These are phyloP conservation scores for Drosophila ironensis DNA, from an alignment of 1,140 invertebrate species.

Conservation along the genomic window DNA sequence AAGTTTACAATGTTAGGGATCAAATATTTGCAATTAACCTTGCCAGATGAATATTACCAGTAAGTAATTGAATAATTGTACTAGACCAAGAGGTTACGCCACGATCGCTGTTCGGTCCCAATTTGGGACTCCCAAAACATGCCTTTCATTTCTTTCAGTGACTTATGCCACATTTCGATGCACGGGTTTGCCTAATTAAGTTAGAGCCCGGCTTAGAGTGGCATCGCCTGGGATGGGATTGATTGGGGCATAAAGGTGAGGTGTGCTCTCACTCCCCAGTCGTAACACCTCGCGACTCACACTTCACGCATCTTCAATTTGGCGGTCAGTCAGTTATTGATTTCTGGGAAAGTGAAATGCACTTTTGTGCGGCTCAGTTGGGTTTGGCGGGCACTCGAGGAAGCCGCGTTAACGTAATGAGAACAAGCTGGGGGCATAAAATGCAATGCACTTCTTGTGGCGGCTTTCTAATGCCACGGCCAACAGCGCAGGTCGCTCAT, in stretches of 20 bases:
- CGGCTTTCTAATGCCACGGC: slow-evolving; percentile 59
- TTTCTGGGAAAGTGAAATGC: slow-evolving; percentile 75
- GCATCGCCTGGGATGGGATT: slow-evolving; percentile 13
- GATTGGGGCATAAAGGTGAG: slow-evolving; percentile 49
- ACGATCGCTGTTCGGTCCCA: too few species aligned
- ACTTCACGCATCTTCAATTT: slow-evolving; percentile 24
- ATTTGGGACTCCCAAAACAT: neutral
- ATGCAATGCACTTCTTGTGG: slow-evolving; percentile 40
- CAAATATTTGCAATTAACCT: too few species aligned
- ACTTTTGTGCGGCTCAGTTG: slow-evolving; percentile 24
- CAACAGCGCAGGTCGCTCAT: slow-evolving; percentile 32
- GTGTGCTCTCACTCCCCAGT: neutral
- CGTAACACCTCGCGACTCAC: neutral
- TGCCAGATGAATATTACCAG: too few species aligned
- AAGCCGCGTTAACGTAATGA: slow-evolving; percentile 49
- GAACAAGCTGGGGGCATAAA: slow-evolving; percentile 61
- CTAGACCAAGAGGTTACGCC: too few species aligned
- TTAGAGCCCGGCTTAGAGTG: slow-evolving; percentile 25
- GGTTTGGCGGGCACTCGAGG: slow-evolving; percentile 5
- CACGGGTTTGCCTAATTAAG: slow-evolving; percentile 47
- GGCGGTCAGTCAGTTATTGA: slow-evolving; percentile 51
- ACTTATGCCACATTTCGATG: slow-evolving; percentile 10
- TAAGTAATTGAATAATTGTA: too few species aligned
- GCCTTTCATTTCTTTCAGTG: neutral
- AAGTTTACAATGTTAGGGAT: too few species aligned